Percentiles rank a stretch among this genome's conserved stretches.
Conservation (phyloP, 2,888 invertebrate species). For the Maniola hyperantus region DNA sequence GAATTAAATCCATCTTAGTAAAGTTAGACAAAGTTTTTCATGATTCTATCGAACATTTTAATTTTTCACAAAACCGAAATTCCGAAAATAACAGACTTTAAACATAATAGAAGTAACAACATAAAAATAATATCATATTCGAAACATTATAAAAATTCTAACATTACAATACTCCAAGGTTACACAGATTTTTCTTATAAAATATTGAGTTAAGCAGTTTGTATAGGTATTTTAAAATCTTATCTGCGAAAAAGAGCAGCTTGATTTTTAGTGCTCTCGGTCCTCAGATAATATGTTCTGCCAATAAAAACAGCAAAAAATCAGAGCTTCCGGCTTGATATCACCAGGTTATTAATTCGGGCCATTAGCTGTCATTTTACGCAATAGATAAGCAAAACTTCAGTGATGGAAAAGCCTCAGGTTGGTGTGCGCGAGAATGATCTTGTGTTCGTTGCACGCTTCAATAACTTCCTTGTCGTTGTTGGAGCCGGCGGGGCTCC, state of each 20-base stretch:
- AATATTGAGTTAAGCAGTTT: neutral
- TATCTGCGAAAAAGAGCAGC: too few relatives aligned
- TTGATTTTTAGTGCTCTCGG: too few relatives aligned
- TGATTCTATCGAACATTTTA: neutral
- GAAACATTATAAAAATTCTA: neutral
- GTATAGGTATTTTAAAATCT: too few relatives aligned
- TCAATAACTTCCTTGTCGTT: slow-evolving; percentile 94
- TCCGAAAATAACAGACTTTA: neutral
- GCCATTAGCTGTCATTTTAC: too few relatives aligned
- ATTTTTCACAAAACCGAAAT: neutral
- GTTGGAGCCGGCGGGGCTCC: slow-evolving; percentile 96
- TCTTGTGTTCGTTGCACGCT: slow-evolving; percentile 96
- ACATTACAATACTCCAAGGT: slow-evolving; percentile 7
- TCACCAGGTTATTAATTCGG: too few relatives aligned
- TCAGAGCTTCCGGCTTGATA: too few relatives aligned
- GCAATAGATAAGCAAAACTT: slow-evolving; percentile 41
- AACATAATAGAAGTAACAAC: neutral
- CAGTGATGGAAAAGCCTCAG: slow-evolving; percentile 97
- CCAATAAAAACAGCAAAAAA: too few relatives aligned
- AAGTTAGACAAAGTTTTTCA: neutral
- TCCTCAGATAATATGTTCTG: too few relatives aligned
- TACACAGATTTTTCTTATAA: neutral
- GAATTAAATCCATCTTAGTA: neutral
- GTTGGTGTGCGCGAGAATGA: slow-evolving; percentile 94
- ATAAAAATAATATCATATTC: neutral